Evolutionary conservation across 37 sponge, comb jelly and placozoan genomes (phyloP).

Genomic region (Crambe crambe): DNA sequence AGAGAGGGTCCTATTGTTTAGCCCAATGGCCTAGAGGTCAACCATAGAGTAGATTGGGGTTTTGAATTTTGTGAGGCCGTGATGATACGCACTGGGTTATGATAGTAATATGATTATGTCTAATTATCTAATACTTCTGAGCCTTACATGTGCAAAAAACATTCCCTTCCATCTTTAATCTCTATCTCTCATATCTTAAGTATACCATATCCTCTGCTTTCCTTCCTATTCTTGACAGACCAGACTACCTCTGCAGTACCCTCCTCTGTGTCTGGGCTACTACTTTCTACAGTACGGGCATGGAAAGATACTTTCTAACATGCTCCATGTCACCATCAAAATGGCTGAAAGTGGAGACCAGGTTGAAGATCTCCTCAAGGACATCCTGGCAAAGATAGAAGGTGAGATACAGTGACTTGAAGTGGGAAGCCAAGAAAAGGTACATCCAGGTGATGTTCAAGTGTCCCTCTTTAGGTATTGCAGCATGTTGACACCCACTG

Average conservation of each 20-base stretch:
- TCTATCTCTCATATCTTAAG: constrained; percentile 1
- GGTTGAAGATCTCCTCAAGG: constrained; percentile 16
- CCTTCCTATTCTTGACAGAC: constrained; percentile 3
- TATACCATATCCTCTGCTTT: not conserved
- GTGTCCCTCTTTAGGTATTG: too few relatives aligned
- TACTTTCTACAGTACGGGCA: constrained; percentile 16
- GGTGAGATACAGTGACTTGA: not conserved
- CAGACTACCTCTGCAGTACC: constrained; percentile 44
- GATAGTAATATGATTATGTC: not conserved
- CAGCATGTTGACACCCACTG: too few relatives aligned
- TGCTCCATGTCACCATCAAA: constrained; percentile 5
- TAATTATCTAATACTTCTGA: not conserved
- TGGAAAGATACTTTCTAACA: constrained; percentile 10
- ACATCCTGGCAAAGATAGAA: constrained; percentile 6
- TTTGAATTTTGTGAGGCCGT: not conserved
- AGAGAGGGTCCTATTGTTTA: too few relatives aligned
- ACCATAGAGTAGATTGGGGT: too few relatives aligned
- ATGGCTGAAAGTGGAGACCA: not conserved
- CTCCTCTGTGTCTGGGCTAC: constrained; percentile 43
- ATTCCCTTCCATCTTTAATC: too few relatives aligned
- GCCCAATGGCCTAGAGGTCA: too few relatives aligned
- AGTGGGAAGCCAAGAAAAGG: not conserved
- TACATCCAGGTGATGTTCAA: not conserved
- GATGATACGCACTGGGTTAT: constrained; percentile 20
- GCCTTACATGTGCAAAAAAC: too few relatives aligned